Percentiles rank a stretch among this genome's conserved stretches.
These are phyloP conservation scores for Ctenodactylus gundi DNA, from an alignment of 2,113 vertebrate genomes.

Conservation along the genomic window DNA sequence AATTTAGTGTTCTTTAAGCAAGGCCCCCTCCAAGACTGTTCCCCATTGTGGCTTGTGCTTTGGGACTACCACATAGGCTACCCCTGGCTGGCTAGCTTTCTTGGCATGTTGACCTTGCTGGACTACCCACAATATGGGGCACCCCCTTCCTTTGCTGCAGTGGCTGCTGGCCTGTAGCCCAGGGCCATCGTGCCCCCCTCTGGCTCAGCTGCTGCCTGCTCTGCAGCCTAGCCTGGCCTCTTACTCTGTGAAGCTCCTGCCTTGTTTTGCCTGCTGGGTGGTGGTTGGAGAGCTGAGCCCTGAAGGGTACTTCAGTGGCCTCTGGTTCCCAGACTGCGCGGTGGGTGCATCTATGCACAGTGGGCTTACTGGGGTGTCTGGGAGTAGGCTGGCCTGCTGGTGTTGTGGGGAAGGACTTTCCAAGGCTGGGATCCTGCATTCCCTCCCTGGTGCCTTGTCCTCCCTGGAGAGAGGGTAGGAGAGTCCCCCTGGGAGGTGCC, in stretches of 20 bases:
- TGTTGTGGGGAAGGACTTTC: background rate
- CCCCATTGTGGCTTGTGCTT: background rate
- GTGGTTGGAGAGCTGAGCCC: too few species aligned
- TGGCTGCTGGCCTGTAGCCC: background rate
- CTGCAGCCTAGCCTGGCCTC: background rate
- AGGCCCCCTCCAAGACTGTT: fast-evolving
- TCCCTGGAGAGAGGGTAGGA: background rate
- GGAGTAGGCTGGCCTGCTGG: background rate
- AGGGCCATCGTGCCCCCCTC: background rate
- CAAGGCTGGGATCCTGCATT: fast-evolving
- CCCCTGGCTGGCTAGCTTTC: background rate
- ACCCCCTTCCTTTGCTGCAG: fast-evolving
- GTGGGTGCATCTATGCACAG: fast-evolving
- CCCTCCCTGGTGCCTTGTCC: background rate
- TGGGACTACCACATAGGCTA: fast-evolving
- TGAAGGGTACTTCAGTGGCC: background rate
- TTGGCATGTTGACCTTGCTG: background rate
- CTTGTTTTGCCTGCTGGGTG: too few species aligned
- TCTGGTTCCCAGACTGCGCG: background rate
- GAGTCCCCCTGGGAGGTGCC: background rate
- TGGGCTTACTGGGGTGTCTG: fast-evolving
- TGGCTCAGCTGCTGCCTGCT: too few species aligned
- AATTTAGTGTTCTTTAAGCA: background rate
- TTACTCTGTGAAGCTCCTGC: background rate
- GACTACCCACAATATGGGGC: fast-evolving